These are phyloP conservation scores for Carassius gibelio DNA, from an alignment of 2,113 vertebrate genomes.

Conservation along the genomic window DNA sequence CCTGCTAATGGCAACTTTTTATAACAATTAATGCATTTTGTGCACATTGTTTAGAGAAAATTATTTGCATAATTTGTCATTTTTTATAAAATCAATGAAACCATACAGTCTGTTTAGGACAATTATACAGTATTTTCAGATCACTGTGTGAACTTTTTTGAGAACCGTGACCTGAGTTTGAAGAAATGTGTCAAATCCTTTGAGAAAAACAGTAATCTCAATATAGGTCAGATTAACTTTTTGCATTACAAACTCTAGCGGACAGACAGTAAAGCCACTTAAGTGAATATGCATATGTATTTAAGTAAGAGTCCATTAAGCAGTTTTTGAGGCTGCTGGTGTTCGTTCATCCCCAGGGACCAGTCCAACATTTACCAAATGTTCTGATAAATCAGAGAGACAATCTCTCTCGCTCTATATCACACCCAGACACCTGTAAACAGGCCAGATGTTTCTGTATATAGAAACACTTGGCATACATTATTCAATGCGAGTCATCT, in stretches of 20 bases:
- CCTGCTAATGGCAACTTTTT: too few species aligned
- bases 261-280: not conserved
- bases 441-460: not conserved
- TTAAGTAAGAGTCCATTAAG: not conserved
- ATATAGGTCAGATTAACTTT: not conserved
- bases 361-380: not conserved
- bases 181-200: too few species aligned
- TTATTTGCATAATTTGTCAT: too few species aligned
- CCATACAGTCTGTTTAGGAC: too few species aligned
- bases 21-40: too few species aligned
- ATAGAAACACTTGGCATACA: conserved; percentile 13
- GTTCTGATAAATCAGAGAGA: conserved; percentile 6
- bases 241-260: not conserved
- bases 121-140: too few species aligned
- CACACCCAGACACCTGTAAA: not conserved
- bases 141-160: too few species aligned
- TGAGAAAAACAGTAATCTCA: not conserved
- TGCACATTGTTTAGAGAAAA: too few species aligned
- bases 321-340: not conserved
- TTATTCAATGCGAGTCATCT: not conserved
- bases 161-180: too few species aligned
- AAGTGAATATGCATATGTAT: not conserved
- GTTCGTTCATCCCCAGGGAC: not conserved
- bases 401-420: not conserved
- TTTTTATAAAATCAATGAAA: too few species aligned